Evolutionary conservation across 2,888 invertebrate species (phyloP).

Genomic region (Phragmatobia fuliginosa): DNA sequence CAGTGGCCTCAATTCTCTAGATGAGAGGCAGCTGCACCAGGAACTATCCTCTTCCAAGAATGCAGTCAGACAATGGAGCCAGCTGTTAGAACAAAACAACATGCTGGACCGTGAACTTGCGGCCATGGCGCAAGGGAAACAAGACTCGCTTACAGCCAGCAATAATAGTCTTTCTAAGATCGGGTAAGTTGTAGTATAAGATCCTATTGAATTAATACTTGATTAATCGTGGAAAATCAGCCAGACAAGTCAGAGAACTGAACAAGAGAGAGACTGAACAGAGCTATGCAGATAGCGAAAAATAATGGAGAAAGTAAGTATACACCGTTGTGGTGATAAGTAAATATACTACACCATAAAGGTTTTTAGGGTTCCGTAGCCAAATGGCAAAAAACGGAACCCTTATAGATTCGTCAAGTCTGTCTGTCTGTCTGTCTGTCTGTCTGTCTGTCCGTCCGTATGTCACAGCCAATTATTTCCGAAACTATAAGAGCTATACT

Average conservation of each 20-base stretch:
- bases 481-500: too few species aligned
- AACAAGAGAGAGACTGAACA: too few species aligned
- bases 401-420: too few species aligned
- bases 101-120: conserved; percentile 79
- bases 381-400: too few species aligned
- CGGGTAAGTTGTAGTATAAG: conserved; percentile 71
- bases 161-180: conserved; percentile 80
- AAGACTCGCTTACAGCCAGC: conserved; percentile 81
- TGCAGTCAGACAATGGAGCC: conserved; percentile 82
- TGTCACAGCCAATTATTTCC: too few species aligned
- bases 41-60: conserved; percentile 80
- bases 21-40: conserved; percentile 80
- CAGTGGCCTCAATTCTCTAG: conserved; percentile 82
- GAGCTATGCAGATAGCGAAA: too few species aligned
- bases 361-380: too few species aligned
- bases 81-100: conserved; percentile 80
- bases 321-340: background rate
- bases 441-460: too few species aligned
- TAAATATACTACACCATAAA: too few species aligned
- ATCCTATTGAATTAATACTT: background rate
- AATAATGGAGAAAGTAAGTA: background rate
- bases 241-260: background rate
- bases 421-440: too few species aligned
- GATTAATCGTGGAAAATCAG: background rate
- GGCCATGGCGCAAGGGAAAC: conserved; percentile 80